Base-by-base conservation (phyloP, 1,140 invertebrate genomes). In the Drosophila nigrodunni region DNA sequence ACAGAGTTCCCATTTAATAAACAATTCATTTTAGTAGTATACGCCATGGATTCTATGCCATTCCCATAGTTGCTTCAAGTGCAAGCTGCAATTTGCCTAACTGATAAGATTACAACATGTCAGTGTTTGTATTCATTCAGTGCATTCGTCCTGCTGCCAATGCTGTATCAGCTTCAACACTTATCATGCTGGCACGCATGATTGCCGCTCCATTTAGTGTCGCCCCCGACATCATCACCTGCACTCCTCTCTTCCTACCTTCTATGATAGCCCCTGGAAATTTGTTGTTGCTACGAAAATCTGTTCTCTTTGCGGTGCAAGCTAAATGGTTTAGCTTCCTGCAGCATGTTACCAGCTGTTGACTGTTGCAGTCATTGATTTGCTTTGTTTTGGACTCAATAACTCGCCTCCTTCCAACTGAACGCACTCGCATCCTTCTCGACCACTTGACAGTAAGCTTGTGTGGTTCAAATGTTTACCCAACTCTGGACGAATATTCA, bases 71-170 rank as follows among this genome's bases (percentile, higher is more conserved):
- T 65, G 62, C 67, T 70, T 77, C 65, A 79, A 87, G 83, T 82
- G 82, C 83, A 65, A 46, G 7, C 67, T 54, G 76, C 79, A 76
- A 79, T 86, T 86, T 86, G 62, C 60, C 72, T 79, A 88, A 82
- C 47, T 80, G 68, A 73, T 70, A 68, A 78, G 76, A 76, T 64
- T 79, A 61, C 60, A 58, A 35, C 3, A 15, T 13, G 50, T 18
- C 7, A 37, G 10, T 25, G 37, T 10, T 66, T 9, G 11, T 50
- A 25, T 65, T 41, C 15, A 61, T 60, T 30, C 44, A 61, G 30
- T 60, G 58, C 8, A 44, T 46, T 21, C 18, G 18, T 43, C 46
- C n/a, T 3, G 46, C 39, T 25, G 67, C 58, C 43, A 44, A 39
- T 44, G 9, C 3, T 7, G 10, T 59, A 10, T 7, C 39, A 34